phyloP scores from a whole-genome alignment of 2,888 invertebrate species.

The Pterostichus madidus region DNA sequence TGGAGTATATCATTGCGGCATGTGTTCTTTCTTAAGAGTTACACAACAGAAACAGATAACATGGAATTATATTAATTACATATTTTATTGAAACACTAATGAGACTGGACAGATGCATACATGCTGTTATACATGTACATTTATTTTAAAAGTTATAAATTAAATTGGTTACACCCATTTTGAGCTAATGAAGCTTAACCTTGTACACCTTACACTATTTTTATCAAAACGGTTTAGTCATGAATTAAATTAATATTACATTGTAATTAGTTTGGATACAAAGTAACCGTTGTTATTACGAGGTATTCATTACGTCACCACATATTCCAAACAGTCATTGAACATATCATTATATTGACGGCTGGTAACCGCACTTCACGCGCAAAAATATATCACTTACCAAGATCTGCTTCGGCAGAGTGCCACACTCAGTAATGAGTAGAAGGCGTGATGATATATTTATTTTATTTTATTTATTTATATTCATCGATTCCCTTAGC shows the following conservation, averaged over 20 bases:
- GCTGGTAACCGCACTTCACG: too few species aligned
- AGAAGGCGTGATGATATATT: too few species aligned
- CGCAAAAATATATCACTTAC: too few species aligned
- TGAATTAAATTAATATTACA: neutral
- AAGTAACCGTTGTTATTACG: neutral
- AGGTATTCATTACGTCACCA: too few species aligned
- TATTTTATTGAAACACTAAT: constrained; percentile 45
- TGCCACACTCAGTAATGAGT: too few species aligned
- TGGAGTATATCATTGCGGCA: constrained; percentile 46
- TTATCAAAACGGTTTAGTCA: neutral
- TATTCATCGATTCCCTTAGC: too few species aligned
- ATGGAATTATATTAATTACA: constrained; percentile 55
- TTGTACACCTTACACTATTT: constrained; percentile 29
- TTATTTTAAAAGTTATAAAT: constrained; percentile 39
- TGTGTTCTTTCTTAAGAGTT: constrained; percentile 33
- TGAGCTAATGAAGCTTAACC: constrained; percentile 35
- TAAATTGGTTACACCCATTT: constrained; percentile 40
- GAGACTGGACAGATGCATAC: constrained; percentile 46
- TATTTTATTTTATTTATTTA: too few species aligned
- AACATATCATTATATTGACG: too few species aligned
- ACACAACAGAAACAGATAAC: neutral
- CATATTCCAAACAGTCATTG: too few species aligned
- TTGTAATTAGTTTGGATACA: constrained; percentile 21
- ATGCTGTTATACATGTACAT: neutral
- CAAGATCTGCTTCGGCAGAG: too few species aligned